Percentiles rank a stretch among this genome's conserved stretches.
These are phyloP conservation scores for Hanleya hanleyi DNA, from an alignment of 2,888 invertebrate species.

Conservation along the genomic window DNA sequence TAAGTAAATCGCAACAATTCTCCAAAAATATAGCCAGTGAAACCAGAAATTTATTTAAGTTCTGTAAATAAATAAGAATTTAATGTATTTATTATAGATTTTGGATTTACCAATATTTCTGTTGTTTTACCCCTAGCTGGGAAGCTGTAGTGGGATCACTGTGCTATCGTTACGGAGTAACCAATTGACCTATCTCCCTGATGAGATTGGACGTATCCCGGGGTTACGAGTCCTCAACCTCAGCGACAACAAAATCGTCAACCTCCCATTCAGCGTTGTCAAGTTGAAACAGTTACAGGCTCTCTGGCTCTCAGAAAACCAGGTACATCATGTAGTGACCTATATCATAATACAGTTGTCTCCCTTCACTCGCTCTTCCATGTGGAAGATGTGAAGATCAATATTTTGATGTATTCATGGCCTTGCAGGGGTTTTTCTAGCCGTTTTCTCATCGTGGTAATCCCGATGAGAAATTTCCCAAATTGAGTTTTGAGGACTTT, in stretches of 20 bases:
- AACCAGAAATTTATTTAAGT: neutral
- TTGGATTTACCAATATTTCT: neutral
- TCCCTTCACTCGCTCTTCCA: no score
- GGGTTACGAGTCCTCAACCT: constrained; percentile 89
- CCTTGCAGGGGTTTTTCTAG: no score
- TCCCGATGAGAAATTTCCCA: no score
- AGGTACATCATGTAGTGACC: no score
- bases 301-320: constrained; percentile 93
- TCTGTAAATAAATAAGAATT: neutral
- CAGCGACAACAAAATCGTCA: constrained; percentile 87
- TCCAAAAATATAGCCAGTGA: no score
- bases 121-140: constrained; percentile 77
- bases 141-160: constrained; percentile 88
- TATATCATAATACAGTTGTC: no score
- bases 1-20: no score
- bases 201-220: constrained; percentile 90
- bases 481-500: no score
- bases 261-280: constrained; percentile 90
- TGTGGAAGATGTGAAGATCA: no score
- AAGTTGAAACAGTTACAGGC: constrained; percentile 82
- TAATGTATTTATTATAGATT: neutral
- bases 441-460: no score
- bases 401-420: no score
- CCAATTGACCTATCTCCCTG: constrained; percentile 86
- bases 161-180: constrained; percentile 89